Evolutionary conservation across 2,113 vertebrate species (phyloP).

Genomic region (Thalassarche chlororhynchos): DNA sequence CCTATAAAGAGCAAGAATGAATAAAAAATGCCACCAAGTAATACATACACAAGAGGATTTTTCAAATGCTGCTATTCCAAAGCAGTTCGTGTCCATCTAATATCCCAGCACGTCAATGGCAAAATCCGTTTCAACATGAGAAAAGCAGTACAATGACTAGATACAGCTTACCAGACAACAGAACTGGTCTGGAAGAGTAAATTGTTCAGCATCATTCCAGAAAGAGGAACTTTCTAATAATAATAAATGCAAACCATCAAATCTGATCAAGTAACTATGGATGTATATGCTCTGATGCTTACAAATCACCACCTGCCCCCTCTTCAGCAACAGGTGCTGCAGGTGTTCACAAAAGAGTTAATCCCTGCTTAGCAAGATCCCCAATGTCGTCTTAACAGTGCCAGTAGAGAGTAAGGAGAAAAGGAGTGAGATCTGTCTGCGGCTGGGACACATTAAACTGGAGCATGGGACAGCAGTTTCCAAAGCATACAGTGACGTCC

Average conservation of each 20-base stretch:
- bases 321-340: not conserved
- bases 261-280: not conserved
- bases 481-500: not conserved
- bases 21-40: not conserved
- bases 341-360: not conserved
- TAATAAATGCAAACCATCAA: not conserved
- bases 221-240: not conserved
- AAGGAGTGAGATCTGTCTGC: not conserved
- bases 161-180: not conserved
- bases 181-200: not conserved
- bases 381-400: not conserved
- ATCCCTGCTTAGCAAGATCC: not conserved
- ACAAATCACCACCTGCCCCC: not conserved
- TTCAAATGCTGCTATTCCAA: not conserved
- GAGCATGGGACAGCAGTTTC: not conserved
- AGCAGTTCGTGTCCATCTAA: not conserved
- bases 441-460: no score
- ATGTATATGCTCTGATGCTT: not conserved
- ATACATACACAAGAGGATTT: not conserved
- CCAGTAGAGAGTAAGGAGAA: not conserved
- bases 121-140: not conserved
- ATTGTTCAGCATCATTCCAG: not conserved
- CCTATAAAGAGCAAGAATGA: not conserved
- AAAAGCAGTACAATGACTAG: not conserved
- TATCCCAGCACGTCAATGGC: accelerated